Conservation (phyloP, 2,797 vertebrate genomes). For the Spinus olivaceus region DNA sequence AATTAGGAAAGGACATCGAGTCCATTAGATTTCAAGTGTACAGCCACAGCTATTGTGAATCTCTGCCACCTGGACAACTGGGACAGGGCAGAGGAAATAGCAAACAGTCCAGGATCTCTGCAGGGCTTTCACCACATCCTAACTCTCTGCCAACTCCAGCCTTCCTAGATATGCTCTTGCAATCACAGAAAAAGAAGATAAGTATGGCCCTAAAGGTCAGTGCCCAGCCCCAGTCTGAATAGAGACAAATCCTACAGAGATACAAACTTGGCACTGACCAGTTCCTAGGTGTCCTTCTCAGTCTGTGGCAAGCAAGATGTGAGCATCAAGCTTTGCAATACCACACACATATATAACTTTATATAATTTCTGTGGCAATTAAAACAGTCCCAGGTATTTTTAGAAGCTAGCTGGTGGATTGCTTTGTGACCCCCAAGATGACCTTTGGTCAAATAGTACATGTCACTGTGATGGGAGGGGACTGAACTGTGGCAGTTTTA, state of each 20-base stretch:
- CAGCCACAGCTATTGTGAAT: neutral
- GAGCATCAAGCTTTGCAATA: neutral
- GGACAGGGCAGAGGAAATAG: neutral
- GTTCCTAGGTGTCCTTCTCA: neutral
- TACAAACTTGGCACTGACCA: neutral
- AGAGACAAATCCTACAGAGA: neutral
- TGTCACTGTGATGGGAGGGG: neutral
- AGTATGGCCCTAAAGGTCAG: neutral
- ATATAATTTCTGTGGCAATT: neutral
- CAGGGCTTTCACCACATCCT: neutral
- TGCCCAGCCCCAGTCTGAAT: neutral
- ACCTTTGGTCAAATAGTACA: slow-evolving; percentile 2
- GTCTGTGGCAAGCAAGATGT: neutral
- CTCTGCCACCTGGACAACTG: neutral
- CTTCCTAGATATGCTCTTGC: neutral
- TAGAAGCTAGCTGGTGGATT: neutral
- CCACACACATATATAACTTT: neutral
- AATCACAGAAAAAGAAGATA: neutral
- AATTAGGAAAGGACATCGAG: neutral
- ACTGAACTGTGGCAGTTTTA: neutral
- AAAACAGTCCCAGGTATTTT: neutral
- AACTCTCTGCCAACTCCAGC: neutral
- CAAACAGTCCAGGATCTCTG: neutral
- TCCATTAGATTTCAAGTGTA: neutral
- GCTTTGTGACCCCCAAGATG: neutral